Conservation (phyloP, 2,797 vertebrate genomes). For the Urophycis tenuis region DNA sequence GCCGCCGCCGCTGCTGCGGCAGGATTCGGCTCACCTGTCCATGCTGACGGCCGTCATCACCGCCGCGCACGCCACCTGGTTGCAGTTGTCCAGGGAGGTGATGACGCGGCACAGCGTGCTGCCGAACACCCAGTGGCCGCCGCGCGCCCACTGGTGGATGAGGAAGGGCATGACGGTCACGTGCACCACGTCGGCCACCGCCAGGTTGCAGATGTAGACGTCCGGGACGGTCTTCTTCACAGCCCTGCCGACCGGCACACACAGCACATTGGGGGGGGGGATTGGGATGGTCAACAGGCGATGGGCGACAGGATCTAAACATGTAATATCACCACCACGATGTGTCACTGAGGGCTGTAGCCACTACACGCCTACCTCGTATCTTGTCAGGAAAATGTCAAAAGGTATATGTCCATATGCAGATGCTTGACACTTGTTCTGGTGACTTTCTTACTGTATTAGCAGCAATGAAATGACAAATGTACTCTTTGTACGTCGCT, state of each 20-base stretch:
- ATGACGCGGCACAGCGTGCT: conserved; percentile 60
- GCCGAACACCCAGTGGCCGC: conserved; percentile 59
- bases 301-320: no score
- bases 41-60: conserved; percentile 62
- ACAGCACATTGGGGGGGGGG: not conserved
- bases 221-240: conserved; percentile 63
- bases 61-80: conserved; percentile 62
- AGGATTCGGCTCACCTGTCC: conserved; percentile 59
- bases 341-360: no score
- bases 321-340: no score
- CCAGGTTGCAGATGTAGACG: conserved; percentile 65
- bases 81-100: conserved; percentile 61
- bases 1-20: no score
- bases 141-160: conserved; percentile 58
- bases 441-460: no score
- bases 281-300: no score
- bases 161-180: conserved; percentile 64
- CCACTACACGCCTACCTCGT: no score
- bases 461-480: no score
- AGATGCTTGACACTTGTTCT: no score
- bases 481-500: no score
- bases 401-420: no score
- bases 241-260: conserved; percentile 43
- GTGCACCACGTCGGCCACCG: conserved; percentile 58
- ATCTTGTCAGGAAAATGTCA: no score